Conservation (phyloP, 2,888 invertebrate species). For the Eumerus sabulonum region DNA sequence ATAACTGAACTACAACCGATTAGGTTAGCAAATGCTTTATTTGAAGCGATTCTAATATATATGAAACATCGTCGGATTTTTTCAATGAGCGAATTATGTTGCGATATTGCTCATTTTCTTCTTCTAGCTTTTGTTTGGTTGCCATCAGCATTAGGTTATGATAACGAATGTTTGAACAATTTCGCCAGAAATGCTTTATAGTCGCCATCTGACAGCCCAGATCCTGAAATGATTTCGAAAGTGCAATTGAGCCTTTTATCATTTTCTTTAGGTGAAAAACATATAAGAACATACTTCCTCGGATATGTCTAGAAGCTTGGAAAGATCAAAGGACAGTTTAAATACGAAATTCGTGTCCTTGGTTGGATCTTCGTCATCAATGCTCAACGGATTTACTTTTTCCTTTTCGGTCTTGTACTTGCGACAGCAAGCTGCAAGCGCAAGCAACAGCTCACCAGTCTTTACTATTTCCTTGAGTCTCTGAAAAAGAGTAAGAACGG, state of each 20-base stretch:
- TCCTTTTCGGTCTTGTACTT: slow-evolving; percentile 76
- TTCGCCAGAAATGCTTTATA: slow-evolving; percentile 75
- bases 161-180: slow-evolving; percentile 73
- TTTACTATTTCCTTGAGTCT: slow-evolving; percentile 69
- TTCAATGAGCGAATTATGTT: slow-evolving; percentile 75
- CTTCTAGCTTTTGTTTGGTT: slow-evolving; percentile 71
- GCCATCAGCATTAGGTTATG: slow-evolving; percentile 73
- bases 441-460: slow-evolving; percentile 74
- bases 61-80: slow-evolving; percentile 69
- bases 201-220: slow-evolving; percentile 70
- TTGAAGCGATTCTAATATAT: slow-evolving; percentile 30
- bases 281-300: slow-evolving; percentile 69
- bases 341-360: slow-evolving; percentile 60
- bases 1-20: too few species aligned
- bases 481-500: too few species aligned
- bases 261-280: too few species aligned
- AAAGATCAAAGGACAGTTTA: slow-evolving; percentile 71
- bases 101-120: slow-evolving; percentile 74
- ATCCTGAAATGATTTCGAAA: slow-evolving; percentile 57
- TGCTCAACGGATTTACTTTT: slow-evolving; percentile 73
- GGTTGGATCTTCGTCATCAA: slow-evolving; percentile 23
- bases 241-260: too few species aligned
- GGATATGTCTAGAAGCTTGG: slow-evolving; percentile 72
- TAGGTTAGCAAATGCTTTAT: too few species aligned
- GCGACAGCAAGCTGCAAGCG: slow-evolving; percentile 74